Conservation (phyloP, 2,797 vertebrate species). For the Aulostomus chinensis region DNA sequence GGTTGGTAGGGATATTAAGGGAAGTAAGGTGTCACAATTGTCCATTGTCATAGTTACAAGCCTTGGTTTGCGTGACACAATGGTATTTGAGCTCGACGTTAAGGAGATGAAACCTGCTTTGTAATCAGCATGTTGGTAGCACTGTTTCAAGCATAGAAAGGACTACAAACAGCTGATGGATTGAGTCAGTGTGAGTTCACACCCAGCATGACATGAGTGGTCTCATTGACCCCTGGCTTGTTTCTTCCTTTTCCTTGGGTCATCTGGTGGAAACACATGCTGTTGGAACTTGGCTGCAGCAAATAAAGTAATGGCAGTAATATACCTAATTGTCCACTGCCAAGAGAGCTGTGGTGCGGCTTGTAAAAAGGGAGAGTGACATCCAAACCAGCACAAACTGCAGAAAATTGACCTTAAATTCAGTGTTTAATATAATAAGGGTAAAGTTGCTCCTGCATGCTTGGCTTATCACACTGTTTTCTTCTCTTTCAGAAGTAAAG, state of each 20-base stretch:
- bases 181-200: slow-evolving; percentile 8
- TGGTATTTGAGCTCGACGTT: slow-evolving; percentile 23
- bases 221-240: slow-evolving; percentile 15
- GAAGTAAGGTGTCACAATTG: slow-evolving; percentile 15
- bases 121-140: slow-evolving; percentile 8
- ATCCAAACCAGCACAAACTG: slow-evolving; percentile 39
- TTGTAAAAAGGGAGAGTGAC: slow-evolving; percentile 23
- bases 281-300: slow-evolving; percentile 21
- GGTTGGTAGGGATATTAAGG: slow-evolving; percentile 28
- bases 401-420: slow-evolving; percentile 19
- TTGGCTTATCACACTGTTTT: too few species aligned
- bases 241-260: slow-evolving; percentile 9
- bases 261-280: slow-evolving; percentile 26
- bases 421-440: slow-evolving; percentile 14
- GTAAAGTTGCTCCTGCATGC: slow-evolving; percentile 6
- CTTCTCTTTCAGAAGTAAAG: too few species aligned
- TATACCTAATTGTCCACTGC: slow-evolving; percentile 21
- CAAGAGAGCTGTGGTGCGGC: slow-evolving; percentile 34
- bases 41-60: slow-evolving; percentile 54
- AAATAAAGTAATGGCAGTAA: slow-evolving; percentile 25
- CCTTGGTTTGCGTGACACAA: slow-evolving; percentile 26
- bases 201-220: neutral
- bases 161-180: slow-evolving; percentile 4
- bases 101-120: neutral
- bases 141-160: too few species aligned